phyloP scores from a whole-genome alignment of 2,797 vertebrate species.

The Ptychobarbus kaznakovi region DNA sequence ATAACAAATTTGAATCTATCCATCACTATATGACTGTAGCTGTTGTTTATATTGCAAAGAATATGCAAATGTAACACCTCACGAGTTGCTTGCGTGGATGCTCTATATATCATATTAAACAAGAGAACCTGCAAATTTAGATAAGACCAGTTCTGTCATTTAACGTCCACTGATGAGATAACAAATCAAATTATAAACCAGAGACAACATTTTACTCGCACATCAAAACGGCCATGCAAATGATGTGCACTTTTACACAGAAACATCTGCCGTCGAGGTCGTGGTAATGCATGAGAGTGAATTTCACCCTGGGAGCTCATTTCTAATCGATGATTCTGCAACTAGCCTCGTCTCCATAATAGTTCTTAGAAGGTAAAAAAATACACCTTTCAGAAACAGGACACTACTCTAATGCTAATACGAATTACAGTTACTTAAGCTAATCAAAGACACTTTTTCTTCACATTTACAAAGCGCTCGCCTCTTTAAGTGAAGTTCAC shows the following conservation, averaged over 20 bases:
- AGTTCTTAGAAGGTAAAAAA: not conserved
- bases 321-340: not conserved
- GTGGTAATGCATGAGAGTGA: not conserved
- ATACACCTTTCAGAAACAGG: not conserved
- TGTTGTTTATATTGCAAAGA: constrained; percentile 26
- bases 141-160: not conserved
- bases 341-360: not conserved
- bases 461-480: not conserved
- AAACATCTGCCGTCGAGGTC: not conserved
- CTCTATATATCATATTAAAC: not conserved
- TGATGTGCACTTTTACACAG: not conserved
- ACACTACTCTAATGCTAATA: not conserved
- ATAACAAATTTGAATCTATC: constrained; percentile 54
- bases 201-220: not conserved
- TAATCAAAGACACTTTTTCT: not conserved
- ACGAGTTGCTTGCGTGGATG: constrained; percentile 1
- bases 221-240: not conserved
- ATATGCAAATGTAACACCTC: constrained; percentile 39
- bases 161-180: not conserved
- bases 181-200: not conserved
- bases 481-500: constrained; percentile 7
- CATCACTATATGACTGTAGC: constrained; percentile 28
- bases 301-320: not conserved
- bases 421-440: not conserved
- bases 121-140: not conserved